Evolutionary conservation across 2,888 invertebrate species (phyloP).

Genomic region (Cephus pulcher): DNA sequence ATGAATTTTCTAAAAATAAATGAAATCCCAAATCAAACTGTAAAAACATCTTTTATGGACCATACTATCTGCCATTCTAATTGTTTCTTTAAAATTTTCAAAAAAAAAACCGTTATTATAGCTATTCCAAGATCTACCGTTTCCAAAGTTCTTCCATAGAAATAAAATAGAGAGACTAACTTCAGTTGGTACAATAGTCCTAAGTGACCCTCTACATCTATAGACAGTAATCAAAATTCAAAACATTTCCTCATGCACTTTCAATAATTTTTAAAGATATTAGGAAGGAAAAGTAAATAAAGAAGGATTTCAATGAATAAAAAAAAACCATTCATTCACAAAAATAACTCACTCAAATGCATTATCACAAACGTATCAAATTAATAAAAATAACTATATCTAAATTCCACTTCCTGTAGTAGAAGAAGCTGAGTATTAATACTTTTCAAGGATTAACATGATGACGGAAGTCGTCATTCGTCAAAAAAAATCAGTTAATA

Average conservation of each 20-base stretch:
- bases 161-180: too few species aligned
- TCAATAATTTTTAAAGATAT: background rate
- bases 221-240: background rate
- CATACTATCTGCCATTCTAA: too few species aligned
- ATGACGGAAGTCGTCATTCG: background rate
- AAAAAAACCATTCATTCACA: background rate
- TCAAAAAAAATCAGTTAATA: slow-evolving; percentile 2
- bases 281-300: background rate
- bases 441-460: background rate
- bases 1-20: too few species aligned
- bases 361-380: background rate
- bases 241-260: background rate
- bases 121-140: too few species aligned
- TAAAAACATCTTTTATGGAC: too few species aligned
- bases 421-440: background rate
- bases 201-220: too few species aligned
- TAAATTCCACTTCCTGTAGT: background rate
- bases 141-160: too few species aligned
- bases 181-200: too few species aligned
- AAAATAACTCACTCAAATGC: background rate
- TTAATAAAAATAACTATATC: background rate
- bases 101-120: too few species aligned
- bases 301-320: background rate
- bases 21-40: too few species aligned
- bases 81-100: too few species aligned